Evolutionary conservation across 2,797 vertebrate genomes (phyloP), one percentile per base, ranked within the genome.

Genomic region (Galago senegalensis): DNA sequence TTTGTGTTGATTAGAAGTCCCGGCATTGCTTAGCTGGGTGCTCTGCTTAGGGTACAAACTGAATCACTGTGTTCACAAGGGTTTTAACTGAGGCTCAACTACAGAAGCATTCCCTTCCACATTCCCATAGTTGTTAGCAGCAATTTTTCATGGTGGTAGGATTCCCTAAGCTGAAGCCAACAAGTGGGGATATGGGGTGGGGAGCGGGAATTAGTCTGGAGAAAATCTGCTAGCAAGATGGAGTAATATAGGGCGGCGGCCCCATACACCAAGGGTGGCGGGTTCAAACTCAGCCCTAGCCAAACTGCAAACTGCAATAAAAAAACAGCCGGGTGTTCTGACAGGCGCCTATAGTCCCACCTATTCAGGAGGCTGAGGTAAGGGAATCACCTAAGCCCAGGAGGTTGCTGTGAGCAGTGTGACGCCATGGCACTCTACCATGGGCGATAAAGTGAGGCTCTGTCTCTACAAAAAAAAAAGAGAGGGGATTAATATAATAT

Each of bases 1-100:
- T 75, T 91, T 91, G 18, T 76, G 29, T 81, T 18, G 43, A 37
- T 70, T 65, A 87, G 76, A 87, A 81, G 43, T 92, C 60, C 34
- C 34, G 13, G 13, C 49, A 23, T 46, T 61, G 60, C 43, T 89
- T 92, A 82, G 7, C 34, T 85, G 76, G 46, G 63, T 75, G 49
- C n/a, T 88, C 18, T 63, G 31, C 76, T 60, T 20, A 70, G 67
- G n/a, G 25, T 70, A 61, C 53, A 86, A 46, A 17, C 31, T 60
- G 7, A 89, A 56, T 82, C 40, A 86, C 37, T 40, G 27, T 27
- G 17, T 69, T 86, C 6, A 56, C 60, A 53, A 73, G 34, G 61
- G 34, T 56, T 92, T 53, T 53, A 46, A 46, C 46, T 46, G 18
- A 92, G 46, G 4, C 12, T 87, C 29, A 7, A 29, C 46, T 92